Evolutionary conservation across 1,140 invertebrate genomes (phyloP).

Genomic region (Rhopalosiphum maidis): DNA sequence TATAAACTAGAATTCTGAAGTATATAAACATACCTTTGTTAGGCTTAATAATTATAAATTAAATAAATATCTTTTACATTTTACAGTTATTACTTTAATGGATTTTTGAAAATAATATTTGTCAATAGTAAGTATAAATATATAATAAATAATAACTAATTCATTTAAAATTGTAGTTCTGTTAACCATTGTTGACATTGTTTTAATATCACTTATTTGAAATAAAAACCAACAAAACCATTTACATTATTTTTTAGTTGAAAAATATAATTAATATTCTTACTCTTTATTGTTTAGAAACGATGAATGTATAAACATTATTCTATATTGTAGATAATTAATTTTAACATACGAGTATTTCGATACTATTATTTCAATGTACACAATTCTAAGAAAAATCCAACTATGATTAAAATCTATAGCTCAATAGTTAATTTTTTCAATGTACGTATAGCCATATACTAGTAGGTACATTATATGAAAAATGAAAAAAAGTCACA

Average conservation of each 20-base stretch:
- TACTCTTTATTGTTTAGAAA: background rate
- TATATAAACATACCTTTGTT: background rate
- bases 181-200: background rate
- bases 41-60: background rate
- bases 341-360: background rate
- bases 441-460: too few species aligned
- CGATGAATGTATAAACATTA: background rate
- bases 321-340: background rate
- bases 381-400: background rate
- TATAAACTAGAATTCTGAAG: background rate
- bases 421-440: background rate
- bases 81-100: background rate
- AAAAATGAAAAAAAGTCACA: background rate
- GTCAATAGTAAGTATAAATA: background rate
- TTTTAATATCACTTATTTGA: background rate
- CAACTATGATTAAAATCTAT: background rate
- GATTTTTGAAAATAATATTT: background rate
- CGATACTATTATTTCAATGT: background rate
- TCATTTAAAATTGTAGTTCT: background rate
- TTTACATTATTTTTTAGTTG: background rate
- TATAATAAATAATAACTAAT: background rate
- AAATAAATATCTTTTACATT: background rate
- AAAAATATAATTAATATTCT: background rate
- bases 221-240: background rate
- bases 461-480: too few species aligned